phyloP scores from a whole-genome alignment of 2,113 vertebrate species.

The Hippoglossus stenolepis region DNA sequence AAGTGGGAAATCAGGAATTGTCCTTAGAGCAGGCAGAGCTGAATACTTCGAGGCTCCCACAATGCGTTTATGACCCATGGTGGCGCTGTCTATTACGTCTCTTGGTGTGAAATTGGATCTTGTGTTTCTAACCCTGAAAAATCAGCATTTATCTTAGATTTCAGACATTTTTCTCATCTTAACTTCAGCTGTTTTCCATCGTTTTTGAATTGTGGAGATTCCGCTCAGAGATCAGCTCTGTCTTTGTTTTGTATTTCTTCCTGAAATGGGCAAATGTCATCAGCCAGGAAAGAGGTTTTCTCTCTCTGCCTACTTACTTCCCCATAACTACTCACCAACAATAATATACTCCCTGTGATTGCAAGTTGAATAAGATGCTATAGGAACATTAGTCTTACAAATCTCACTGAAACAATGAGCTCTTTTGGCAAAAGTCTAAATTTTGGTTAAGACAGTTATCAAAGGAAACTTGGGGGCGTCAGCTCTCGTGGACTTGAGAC shows the following conservation, averaged over 20 bases:
- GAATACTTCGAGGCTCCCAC: slow-evolving; percentile 53
- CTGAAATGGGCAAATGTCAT: slow-evolving; percentile 60
- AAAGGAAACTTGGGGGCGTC: slow-evolving; percentile 50
- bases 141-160: slow-evolving; percentile 41
- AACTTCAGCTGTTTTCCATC: not conserved
- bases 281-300: slow-evolving; percentile 11
- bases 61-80: slow-evolving; percentile 47
- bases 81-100: slow-evolving; percentile 24
- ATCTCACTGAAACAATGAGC: slow-evolving; percentile 42
- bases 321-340: slow-evolving; percentile 33
- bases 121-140: slow-evolving; percentile 40
- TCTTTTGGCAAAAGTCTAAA: slow-evolving; percentile 36
- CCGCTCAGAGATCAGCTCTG: slow-evolving; percentile 4
- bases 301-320: slow-evolving; percentile 33
- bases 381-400: slow-evolving; percentile 31
- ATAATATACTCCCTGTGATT: slow-evolving; percentile 18
- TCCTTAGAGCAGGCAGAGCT: slow-evolving; percentile 45
- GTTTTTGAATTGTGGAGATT: slow-evolving; percentile 21
- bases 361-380: slow-evolving; percentile 38
- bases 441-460: slow-evolving; percentile 37
- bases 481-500: slow-evolving; percentile 34
- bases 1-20: slow-evolving; percentile 64
- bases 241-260: slow-evolving; percentile 54
- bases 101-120: slow-evolving; percentile 25
- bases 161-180: not conserved